phyloP scores from a whole-genome alignment of 2,113 vertebrate genomes.

The Dasypus novemcinctus region DNA sequence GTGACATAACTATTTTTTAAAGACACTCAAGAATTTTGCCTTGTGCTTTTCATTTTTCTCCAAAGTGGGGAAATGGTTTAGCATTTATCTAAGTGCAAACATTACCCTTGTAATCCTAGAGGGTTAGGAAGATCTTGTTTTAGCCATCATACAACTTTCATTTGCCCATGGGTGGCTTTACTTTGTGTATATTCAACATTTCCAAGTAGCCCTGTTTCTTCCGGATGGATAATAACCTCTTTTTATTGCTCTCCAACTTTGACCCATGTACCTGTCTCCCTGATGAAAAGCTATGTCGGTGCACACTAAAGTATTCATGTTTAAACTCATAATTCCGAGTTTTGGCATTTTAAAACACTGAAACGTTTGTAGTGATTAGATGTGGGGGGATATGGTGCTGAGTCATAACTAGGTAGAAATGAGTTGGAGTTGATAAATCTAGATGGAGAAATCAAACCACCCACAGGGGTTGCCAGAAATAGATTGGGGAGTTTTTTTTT shows the following conservation, averaged over 20 bases:
- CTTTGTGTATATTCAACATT: neutral
- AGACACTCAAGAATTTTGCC: neutral
- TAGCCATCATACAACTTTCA: neutral
- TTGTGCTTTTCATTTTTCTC: constrained; percentile 11
- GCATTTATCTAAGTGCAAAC: neutral
- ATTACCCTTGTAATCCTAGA: neutral
- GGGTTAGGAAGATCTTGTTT: neutral
- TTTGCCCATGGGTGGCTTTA: neutral
- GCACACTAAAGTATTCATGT: neutral
- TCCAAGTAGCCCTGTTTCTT: constrained; percentile 12
- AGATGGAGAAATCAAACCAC: neutral
- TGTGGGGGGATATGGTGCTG: neutral
- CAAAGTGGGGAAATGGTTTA: constrained; percentile 6
- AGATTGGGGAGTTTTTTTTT: neutral
- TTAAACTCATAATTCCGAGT: neutral
- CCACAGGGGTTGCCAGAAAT: neutral
- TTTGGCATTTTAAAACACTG: constrained; percentile 11
- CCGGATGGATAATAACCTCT: neutral
- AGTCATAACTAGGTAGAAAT: constrained; percentile 20
- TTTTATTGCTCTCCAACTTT: neutral
- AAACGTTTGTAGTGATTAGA: neutral
- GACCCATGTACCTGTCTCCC: neutral
- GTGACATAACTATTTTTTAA: neutral
- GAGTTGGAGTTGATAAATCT: neutral
- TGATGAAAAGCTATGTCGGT: neutral